These are phyloP conservation scores for Ornithoptera priamus DNA, from an alignment of 2,888 invertebrate genomes.

Conservation along the genomic window DNA sequence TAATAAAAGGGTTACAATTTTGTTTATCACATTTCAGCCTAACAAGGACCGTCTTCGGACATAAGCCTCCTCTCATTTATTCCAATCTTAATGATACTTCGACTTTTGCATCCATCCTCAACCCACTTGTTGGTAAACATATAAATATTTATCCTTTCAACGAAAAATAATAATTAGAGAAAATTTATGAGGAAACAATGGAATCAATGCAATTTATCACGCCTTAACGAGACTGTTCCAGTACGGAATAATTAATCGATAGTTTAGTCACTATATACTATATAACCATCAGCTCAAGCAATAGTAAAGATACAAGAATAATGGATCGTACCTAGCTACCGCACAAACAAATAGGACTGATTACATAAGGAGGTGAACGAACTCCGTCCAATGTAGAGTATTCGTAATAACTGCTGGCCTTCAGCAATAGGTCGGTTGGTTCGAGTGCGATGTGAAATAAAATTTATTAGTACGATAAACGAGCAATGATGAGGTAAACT, in stretches of 20 bases:
- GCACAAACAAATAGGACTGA: conserved; percentile 27
- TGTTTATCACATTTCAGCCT: too few relatives aligned
- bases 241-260: conserved; percentile 1
- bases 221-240: conserved; percentile 1
- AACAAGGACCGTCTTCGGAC: too few relatives aligned
- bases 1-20: too few relatives aligned
- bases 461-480: conserved; percentile 5
- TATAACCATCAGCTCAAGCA: conserved; percentile 12
- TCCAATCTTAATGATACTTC: too few relatives aligned
- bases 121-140: too few relatives aligned
- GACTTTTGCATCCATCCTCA: too few relatives aligned
- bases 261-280: conserved; percentile 11
- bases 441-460: conserved; percentile 8
- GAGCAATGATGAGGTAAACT: conserved; percentile 7
- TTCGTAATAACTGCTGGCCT: conserved; percentile 30
- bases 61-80: too few relatives aligned
- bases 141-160: too few relatives aligned
- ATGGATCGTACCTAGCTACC: conserved; percentile 23
- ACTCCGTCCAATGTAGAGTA: conserved; percentile 24
- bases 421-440: conserved; percentile 24
- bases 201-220: background rate
- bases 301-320: conserved; percentile 13
- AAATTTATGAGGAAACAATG: too few relatives aligned
- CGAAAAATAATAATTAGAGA: too few relatives aligned
- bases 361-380: conserved; percentile 30